These are phyloP conservation scores for Otus sunia DNA, from an alignment of 2,113 vertebrate genomes.

Conservation along the genomic window DNA sequence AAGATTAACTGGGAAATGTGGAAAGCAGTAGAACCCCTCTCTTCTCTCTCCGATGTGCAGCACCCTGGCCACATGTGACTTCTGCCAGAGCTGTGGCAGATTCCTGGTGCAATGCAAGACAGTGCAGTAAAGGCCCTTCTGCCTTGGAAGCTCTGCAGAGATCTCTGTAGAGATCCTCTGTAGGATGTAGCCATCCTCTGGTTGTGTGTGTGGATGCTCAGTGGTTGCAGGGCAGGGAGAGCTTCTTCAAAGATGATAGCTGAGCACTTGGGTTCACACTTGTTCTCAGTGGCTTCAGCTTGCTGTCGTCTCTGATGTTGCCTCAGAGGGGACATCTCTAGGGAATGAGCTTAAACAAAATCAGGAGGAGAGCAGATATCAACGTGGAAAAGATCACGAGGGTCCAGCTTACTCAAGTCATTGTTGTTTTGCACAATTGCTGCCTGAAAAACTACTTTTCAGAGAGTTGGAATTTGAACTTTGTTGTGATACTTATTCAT, in stretches of 20 bases:
- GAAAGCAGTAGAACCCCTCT: neutral
- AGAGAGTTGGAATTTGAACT: neutral
- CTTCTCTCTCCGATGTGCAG: neutral
- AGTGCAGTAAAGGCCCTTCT: neutral
- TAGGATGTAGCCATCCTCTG: neutral
- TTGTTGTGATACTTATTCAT: neutral
- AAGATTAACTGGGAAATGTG: neutral
- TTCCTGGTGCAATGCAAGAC: neutral
- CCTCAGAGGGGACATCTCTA: neutral
- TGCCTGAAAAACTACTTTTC: neutral
- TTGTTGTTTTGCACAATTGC: neutral
- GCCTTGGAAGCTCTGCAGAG: neutral
- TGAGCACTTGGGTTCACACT: neutral
- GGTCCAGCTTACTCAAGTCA: neutral
- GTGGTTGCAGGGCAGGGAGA: neutral
- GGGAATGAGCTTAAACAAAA: neutral
- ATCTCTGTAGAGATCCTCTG: rapidly evolving
- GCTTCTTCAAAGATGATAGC: neutral
- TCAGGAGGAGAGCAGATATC: neutral
- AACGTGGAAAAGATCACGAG: neutral
- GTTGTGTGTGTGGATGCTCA: neutral
- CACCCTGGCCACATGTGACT: neutral
- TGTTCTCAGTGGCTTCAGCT: neutral
- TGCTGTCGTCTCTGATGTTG: neutral
- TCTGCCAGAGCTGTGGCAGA: neutral